Conservation (phyloP, 1,140 invertebrate genomes). For the Cherax destructor region DNA sequence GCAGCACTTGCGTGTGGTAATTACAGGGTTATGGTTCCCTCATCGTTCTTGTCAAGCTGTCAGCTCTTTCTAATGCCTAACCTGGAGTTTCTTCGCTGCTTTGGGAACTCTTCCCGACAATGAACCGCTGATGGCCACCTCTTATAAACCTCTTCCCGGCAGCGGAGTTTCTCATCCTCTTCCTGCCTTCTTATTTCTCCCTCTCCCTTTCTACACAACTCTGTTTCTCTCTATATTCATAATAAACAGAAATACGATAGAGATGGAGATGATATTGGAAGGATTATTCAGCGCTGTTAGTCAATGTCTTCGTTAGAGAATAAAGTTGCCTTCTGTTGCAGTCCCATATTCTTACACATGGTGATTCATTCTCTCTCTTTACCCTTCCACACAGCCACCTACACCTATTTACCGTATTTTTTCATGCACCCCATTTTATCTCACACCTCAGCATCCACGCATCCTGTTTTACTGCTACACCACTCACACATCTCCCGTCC, state of each 20-base stretch:
- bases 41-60: neutral
- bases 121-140: too few species aligned
- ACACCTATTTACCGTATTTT: too few species aligned
- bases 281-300: too few species aligned
- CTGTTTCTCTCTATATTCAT: too few species aligned
- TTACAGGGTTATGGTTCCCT: neutral
- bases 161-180: neutral
- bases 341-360: too few species aligned
- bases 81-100: neutral
- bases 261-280: too few species aligned
- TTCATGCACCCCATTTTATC: neutral
- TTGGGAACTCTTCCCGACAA: too few species aligned
- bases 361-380: neutral
- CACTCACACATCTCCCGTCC: neutral
- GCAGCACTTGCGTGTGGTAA: neutral
- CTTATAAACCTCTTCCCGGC: too few species aligned
- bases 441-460: neutral
- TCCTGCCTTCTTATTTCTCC: slow-evolving; percentile 3
- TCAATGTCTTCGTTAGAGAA: too few species aligned
- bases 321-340: too few species aligned
- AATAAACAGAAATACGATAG: too few species aligned
- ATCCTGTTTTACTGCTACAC: neutral
- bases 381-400: neutral
- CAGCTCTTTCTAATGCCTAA: neutral
- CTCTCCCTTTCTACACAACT: neutral